Percentiles rank a stretch among this genome's conserved stretches.
Evolutionary conservation across 2,797 vertebrate species (phyloP).

Genomic region (Cryptoblepharus egeriae): DNA sequence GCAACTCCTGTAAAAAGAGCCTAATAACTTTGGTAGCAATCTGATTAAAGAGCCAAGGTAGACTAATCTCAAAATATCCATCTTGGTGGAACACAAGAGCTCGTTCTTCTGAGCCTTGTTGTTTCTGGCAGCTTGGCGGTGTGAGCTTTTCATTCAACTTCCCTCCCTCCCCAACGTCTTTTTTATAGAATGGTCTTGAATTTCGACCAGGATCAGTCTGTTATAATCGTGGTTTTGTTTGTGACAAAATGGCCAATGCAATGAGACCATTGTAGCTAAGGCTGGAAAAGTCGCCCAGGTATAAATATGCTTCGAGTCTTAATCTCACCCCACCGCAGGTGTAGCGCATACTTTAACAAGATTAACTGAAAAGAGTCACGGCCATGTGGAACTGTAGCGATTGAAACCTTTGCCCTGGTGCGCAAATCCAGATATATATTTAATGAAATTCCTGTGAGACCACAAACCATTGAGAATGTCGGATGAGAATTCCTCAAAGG

Average conservation of each 20-base stretch:
- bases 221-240: constrained; percentile 67
- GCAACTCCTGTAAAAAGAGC: constrained; percentile 25
- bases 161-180: neutral
- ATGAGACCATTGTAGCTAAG: constrained; percentile 26
- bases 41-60: constrained; percentile 60
- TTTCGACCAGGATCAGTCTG: constrained; percentile 57
- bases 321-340: constrained; percentile 54
- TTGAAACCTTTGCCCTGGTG: constrained; percentile 17
- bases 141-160: constrained; percentile 27
- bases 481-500: neutral
- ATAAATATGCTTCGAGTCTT: constrained; percentile 61
- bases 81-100: constrained; percentile 47
- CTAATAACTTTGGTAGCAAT: constrained; percentile 58
- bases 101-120: constrained; percentile 52
- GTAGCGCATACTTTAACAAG: constrained; percentile 51
- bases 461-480: neutral
- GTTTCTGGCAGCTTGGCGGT: constrained; percentile 31
- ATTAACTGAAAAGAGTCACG: constrained; percentile 56
- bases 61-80: constrained; percentile 62
- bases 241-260: constrained; percentile 61
- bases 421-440: constrained; percentile 32
- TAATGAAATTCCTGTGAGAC: constrained; percentile 9
- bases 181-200: constrained; percentile 57
- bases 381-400: constrained; percentile 42
- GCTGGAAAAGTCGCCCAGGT: constrained; percentile 64